phyloP scores from a whole-genome alignment of 1,140 invertebrate genomes.

The Hyles euphorbiae region DNA sequence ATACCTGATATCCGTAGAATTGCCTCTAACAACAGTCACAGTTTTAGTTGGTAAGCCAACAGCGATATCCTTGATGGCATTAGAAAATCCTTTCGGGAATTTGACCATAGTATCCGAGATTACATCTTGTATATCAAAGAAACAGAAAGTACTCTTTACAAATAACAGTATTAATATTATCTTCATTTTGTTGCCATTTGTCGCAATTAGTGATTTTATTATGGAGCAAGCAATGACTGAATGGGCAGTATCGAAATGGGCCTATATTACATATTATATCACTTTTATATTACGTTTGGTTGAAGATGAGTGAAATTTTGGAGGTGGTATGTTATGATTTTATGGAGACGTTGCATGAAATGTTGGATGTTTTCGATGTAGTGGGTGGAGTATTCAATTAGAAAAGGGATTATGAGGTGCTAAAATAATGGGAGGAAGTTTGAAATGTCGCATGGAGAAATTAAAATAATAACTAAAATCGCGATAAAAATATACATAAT shows the following conservation, averaged over 20 bases:
- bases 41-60: slow-evolving; percentile 45
- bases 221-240: neutral
- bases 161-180: slow-evolving; percentile 18
- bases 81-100: slow-evolving; percentile 44
- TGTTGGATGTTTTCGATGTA: neutral
- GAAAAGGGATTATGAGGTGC: no score
- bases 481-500: no score
- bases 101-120: slow-evolving; percentile 28
- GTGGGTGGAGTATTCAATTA: no score
- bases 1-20: slow-evolving; percentile 55
- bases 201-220: neutral
- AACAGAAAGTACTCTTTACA: slow-evolving; percentile 14
- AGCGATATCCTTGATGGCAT: slow-evolving; percentile 52
- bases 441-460: no score
- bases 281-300: neutral
- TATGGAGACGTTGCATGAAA: neutral
- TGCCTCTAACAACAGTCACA: slow-evolving; percentile 53
- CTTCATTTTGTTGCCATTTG: slow-evolving; percentile 10
- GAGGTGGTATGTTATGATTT: neutral
- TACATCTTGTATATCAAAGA: slow-evolving; percentile 39
- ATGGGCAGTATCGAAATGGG: neutral
- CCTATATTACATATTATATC: neutral
- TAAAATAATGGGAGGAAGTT: no score
- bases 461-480: no score
- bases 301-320: neutral